Evolutionary conservation across 2,888 invertebrate genomes (phyloP).

Genomic region (Plagodis pulveraria): DNA sequence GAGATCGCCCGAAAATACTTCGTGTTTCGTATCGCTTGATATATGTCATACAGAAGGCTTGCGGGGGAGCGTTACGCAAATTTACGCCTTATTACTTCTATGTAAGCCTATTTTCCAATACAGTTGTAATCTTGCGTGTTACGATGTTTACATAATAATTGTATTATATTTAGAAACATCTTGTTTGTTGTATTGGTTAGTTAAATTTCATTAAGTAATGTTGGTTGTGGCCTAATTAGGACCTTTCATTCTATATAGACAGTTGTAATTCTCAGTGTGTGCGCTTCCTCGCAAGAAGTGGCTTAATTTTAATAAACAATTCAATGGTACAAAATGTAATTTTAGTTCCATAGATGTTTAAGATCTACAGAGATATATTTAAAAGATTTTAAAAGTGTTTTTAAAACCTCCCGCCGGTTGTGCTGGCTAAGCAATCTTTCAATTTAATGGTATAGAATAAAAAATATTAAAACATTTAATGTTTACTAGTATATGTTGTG

Average conservation of each 20-base stretch:
- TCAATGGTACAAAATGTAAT: constrained; percentile 81
- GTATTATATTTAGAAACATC: background rate
- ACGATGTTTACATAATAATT: background rate
- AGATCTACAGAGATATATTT: constrained; percentile 80
- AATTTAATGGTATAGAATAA: constrained; percentile 58
- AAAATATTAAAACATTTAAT: constrained; percentile 55
- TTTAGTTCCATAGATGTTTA: constrained; percentile 80
- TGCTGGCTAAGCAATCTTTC: constrained; percentile 47
- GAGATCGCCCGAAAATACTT: constrained; percentile 38
- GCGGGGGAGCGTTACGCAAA: constrained; percentile 43
- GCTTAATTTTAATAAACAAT: constrained; percentile 73
- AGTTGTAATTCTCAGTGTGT: constrained; percentile 6
- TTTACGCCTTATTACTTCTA: background rate
- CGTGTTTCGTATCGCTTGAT: constrained; percentile 53
- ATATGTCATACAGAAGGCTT: constrained; percentile 41
- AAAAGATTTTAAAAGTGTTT: constrained; percentile 52
- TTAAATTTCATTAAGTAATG: background rate
- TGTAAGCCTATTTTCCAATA: background rate
- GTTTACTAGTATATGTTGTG: constrained; percentile 63
- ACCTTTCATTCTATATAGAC: background rate
- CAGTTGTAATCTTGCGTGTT: background rate
- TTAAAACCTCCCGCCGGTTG: constrained; percentile 51
- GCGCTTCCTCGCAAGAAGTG: constrained; percentile 55
- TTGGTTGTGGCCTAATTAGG: constrained; percentile 20
- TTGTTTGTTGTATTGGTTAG: background rate